Conservation (phyloP, 2,888 invertebrate genomes). For the Amaurobius ferox region DNA sequence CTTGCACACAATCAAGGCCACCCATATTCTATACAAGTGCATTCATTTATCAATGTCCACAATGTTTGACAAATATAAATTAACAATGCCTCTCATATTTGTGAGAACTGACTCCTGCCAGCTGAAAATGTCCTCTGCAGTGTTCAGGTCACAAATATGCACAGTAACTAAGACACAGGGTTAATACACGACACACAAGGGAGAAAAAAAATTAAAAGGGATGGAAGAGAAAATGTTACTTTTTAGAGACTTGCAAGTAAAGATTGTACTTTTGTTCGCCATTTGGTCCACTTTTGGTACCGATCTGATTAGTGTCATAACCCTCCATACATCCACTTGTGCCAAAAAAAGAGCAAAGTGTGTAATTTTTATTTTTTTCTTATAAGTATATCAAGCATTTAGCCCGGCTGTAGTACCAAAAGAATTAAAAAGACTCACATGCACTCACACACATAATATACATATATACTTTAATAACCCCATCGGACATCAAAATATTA, state of each 20-base stretch:
- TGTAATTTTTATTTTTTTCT: not conserved
- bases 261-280: conserved; percentile 68
- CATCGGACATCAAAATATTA: conserved; percentile 47
- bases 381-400: conserved; percentile 69
- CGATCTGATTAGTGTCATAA: conserved; percentile 30
- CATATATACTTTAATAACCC: conserved; percentile 62
- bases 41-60: conserved; percentile 44
- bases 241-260: conserved; percentile 39
- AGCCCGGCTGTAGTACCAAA: conserved; percentile 59
- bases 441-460: conserved; percentile 67
- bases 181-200: conserved; percentile 42
- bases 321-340: conserved; percentile 68
- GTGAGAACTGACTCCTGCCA: conserved; percentile 31
- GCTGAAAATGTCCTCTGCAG: conserved; percentile 42
- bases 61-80: conserved; percentile 7
- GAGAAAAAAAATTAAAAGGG: conserved; percentile 7
- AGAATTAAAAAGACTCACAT: conserved; percentile 54
- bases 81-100: conserved; percentile 28
- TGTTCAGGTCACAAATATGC: conserved; percentile 33
- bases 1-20: not conserved
- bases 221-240: conserved; percentile 30
- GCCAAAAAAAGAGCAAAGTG: conserved; percentile 39
- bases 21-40: conserved; percentile 13
- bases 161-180: conserved; percentile 22
- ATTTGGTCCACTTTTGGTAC: conserved; percentile 68